Evolutionary conservation across 2,113 vertebrate genomes (phyloP).

Genomic region (Ciconia maguari): DNA sequence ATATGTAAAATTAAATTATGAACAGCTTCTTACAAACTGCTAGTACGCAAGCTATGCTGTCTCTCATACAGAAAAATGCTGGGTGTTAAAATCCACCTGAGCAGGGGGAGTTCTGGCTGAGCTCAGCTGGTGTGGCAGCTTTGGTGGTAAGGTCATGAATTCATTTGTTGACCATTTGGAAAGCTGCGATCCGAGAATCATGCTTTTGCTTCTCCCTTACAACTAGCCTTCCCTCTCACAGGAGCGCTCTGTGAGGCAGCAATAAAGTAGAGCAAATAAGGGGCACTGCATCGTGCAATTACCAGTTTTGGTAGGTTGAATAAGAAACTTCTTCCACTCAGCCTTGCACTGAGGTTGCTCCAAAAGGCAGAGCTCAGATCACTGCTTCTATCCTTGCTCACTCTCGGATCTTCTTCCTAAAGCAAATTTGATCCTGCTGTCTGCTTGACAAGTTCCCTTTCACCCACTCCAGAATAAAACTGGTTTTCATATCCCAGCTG

Average conservation of each 20-base stretch:
- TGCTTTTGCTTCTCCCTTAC: not conserved
- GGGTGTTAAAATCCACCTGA: not conserved
- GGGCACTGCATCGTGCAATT: not conserved
- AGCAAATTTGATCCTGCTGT: not conserved
- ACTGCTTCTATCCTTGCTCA: not conserved
- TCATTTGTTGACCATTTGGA: not conserved
- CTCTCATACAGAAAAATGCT: not conserved
- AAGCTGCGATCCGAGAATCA: not conserved
- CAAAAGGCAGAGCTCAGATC: not conserved
- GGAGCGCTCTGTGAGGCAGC: not conserved
- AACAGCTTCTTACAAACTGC: not conserved
- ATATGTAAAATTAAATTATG: not conserved
- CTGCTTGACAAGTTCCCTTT: not conserved
- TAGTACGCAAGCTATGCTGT: not conserved
- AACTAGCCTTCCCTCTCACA: fast-evolving
- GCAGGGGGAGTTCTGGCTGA: not conserved
- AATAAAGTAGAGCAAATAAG: not conserved
- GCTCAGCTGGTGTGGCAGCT: not conserved
- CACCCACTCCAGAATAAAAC: not conserved
- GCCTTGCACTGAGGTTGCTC: not conserved
- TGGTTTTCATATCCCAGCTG: not conserved
- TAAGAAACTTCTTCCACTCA: not conserved
- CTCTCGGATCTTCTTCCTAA: not conserved
- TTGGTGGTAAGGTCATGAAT: not conserved
- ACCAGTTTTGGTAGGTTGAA: not conserved